Base-by-base conservation (phyloP, 2,888 invertebrate species). In the Synergus umbraculus region DNA sequence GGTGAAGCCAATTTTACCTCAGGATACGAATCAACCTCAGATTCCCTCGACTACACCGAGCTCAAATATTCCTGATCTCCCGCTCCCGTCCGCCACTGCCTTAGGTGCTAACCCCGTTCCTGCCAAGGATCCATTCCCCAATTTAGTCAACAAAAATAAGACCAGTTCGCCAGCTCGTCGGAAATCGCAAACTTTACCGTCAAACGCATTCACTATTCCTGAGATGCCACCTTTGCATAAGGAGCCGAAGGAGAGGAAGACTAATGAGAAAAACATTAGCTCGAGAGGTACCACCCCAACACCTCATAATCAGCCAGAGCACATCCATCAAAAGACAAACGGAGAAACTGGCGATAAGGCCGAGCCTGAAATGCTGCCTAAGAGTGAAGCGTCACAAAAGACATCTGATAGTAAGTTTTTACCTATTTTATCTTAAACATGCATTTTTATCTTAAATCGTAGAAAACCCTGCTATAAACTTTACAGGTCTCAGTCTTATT, bases 131-230 rank as follows among this genome's bases (percentile, higher is more conserved):
- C 83, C 85, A 37, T 86, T 88, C 76, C 86, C 87, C 49, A 87
- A 84, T 77, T 73, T 83, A 76, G 83, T 84, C 67, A 79, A 43
- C 76, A 90, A 87, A 78, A 86, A 80, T 78, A 83, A 85, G 67
- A 86, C 88, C n/a, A 88, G 83, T 54, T 90, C 89, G 67, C 90
- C 90, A 43, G 88, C 90, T 18, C 87, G 88, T 78, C 88, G 89
- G 79, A 91, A 90, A 87, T 87, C 86, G 46, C 88, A 87, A 79
- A 85, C 87, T 44, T 82, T 78, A 15, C 77, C 60, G 54, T 76
- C 83, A 43, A 41, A 78, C 37, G 46, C 80, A 13, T 77, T 82
- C 9, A 81, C 76, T 49, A 83, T 84, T 46, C 63, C 79, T 22
- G 87, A 85, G 65, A 77, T 81, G 73, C 84, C 86, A 76, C 79